Evolutionary conservation across 1,140 invertebrate genomes (phyloP).

Genomic region (Drosophila seguyi): DNA sequence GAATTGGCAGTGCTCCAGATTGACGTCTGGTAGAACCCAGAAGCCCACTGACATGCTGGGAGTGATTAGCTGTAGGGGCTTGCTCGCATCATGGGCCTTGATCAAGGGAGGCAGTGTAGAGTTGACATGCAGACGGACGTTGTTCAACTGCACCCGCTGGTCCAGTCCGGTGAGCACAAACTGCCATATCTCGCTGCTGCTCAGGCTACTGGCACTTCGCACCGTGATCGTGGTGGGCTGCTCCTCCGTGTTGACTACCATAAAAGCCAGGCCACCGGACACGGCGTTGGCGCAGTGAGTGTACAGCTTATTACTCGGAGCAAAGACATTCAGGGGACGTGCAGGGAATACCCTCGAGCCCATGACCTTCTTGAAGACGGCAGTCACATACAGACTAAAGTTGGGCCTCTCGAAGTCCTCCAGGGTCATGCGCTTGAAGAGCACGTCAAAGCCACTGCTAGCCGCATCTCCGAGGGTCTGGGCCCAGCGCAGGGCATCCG

Average conservation of each 20-base stretch:
- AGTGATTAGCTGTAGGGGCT: constrained; percentile 63
- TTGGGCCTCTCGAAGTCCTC: constrained; percentile 68
- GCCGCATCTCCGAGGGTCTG: constrained; percentile 82
- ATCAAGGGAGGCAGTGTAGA: constrained; percentile 65
- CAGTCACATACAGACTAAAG: constrained; percentile 72
- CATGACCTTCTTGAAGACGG: constrained; percentile 82
- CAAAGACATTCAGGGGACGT: constrained; percentile 61
- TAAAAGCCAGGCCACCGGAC: constrained; percentile 76
- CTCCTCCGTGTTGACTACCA: constrained; percentile 80
- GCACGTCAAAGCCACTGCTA: constrained; percentile 73
- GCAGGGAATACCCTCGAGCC: constrained; percentile 78
- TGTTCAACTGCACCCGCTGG: constrained; percentile 64
- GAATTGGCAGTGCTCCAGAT: constrained; percentile 78
- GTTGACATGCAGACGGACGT: constrained; percentile 59
- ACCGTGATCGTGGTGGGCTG: constrained; percentile 64
- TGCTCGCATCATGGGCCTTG: constrained; percentile 54
- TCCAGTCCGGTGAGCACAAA: constrained; percentile 66
- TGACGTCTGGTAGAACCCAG: constrained; percentile 76
- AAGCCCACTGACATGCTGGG: constrained; percentile 79
- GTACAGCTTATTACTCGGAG: constrained; percentile 72
- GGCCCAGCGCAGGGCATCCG: constrained; percentile 76
- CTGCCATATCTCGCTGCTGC: constrained; percentile 73
- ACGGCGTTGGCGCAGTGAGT: constrained; percentile 79
- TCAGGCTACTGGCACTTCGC: constrained; percentile 55
- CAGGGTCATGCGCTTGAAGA: constrained; percentile 71